phyloP scores from a whole-genome alignment of 1,140 invertebrate genomes.

The Apis laboriosa region DNA sequence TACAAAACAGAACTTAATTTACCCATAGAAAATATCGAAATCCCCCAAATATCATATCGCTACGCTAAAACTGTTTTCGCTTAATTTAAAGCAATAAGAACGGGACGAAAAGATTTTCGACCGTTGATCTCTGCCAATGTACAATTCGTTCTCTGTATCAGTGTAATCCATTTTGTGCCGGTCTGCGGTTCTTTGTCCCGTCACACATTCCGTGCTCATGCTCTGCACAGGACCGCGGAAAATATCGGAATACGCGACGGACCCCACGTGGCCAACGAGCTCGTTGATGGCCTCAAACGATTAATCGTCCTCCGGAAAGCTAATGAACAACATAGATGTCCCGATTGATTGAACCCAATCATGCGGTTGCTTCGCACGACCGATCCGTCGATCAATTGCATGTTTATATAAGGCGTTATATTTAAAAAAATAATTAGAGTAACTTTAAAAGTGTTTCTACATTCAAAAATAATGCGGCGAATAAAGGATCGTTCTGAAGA shows the following conservation, averaged over 20 bases:
- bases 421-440: too few relatives aligned
- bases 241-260: conserved; percentile 32
- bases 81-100: conserved; percentile 1
- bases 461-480: too few relatives aligned
- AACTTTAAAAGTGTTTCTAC: too few relatives aligned
- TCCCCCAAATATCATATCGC: too few relatives aligned
- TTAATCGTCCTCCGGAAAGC: conserved; percentile 44
- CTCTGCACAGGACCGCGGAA: not conserved
- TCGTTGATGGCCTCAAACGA: conserved; percentile 48
- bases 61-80: not conserved
- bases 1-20: not conserved
- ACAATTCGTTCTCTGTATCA: too few relatives aligned
- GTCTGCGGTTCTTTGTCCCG: conserved; percentile 43
- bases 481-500: too few relatives aligned
- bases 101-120: conserved; percentile 1
- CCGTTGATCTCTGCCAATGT: not conserved
- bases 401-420: not conserved
- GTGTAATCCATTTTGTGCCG: conserved; percentile 36
- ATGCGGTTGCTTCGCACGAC: conserved; percentile 19
- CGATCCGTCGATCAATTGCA: conserved; percentile 23
- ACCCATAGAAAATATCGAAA: not conserved
- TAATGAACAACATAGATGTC: conserved; percentile 41
- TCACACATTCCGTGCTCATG: conserved; percentile 8
- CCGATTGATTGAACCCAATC: conserved; percentile 34
- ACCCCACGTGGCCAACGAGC: conserved; percentile 32